Evolutionary conservation across 2,888 invertebrate species (phyloP).

Genomic region (Zygaena filipendulae): DNA sequence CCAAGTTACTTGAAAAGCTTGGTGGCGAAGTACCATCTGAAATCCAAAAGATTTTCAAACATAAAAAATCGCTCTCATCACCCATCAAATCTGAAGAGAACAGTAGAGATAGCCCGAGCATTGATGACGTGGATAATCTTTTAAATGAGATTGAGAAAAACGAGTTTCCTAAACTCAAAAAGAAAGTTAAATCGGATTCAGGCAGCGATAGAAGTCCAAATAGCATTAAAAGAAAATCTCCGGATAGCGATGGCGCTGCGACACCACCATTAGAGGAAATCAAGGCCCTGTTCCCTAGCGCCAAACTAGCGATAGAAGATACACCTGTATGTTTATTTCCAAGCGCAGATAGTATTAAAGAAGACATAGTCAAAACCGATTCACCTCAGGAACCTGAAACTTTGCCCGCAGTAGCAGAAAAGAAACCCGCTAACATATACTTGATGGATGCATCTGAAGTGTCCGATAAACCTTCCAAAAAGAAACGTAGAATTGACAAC

Average conservation of each 20-base stretch:
- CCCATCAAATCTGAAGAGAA: constrained; percentile 26
- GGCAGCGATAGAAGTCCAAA: constrained; percentile 8
- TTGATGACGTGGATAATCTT: constrained; percentile 42
- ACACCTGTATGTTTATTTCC: constrained; percentile 21
- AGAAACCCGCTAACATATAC: constrained; percentile 47
- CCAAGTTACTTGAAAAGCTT: constrained; percentile 58
- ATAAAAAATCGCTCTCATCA: constrained; percentile 32
- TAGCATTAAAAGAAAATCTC: constrained; percentile 21
- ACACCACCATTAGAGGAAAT: constrained; percentile 28
- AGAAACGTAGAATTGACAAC: constrained; percentile 53
- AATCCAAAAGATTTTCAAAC: constrained; percentile 50
- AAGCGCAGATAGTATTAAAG: constrained; percentile 24
- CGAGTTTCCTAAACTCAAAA: constrained; percentile 41
- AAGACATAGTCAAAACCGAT: constrained; percentile 21
- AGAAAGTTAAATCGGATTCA: constrained; percentile 25
- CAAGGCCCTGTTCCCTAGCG: constrained; percentile 29
- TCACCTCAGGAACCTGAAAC: constrained; percentile 18
- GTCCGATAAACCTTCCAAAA: constrained; percentile 31
- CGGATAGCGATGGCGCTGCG: constrained; percentile 22
- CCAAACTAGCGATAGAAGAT: constrained; percentile 26
- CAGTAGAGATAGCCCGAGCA: constrained; percentile 19
- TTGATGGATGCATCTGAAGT: constrained; percentile 31
- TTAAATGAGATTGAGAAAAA: constrained; percentile 52
- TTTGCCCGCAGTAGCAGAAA: constrained; percentile 22
- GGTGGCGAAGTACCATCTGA: constrained; percentile 64